Evolutionary conservation across 92 coral and sea anemone species (phyloP).

Genomic region (Virgularia gustaviana): DNA sequence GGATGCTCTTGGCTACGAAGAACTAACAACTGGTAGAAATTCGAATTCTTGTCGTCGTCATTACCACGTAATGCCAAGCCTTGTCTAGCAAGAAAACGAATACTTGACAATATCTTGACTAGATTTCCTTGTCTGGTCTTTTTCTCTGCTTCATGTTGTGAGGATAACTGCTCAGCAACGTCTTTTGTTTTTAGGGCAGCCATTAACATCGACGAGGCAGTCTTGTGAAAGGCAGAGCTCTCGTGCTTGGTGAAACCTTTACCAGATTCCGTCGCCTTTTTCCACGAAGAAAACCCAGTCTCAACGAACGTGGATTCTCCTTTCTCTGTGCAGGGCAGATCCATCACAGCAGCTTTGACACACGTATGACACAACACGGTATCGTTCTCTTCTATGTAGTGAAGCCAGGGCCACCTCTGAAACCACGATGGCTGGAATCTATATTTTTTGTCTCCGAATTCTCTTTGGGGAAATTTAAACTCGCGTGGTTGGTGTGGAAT

Average conservation of each 20-base stretch:
- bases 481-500: slow-evolving; percentile 9
- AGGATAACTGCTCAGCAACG: not conserved
- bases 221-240: not conserved
- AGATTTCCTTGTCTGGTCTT: not conserved
- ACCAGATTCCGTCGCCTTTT: slow-evolving; percentile 11
- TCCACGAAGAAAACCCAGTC: slow-evolving; percentile 18
- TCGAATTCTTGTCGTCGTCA: not conserved
- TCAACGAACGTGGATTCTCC: slow-evolving; percentile 6
- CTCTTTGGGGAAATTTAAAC: slow-evolving; percentile 14
- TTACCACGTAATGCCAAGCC: not conserved
- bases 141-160: slow-evolving; percentile 1
- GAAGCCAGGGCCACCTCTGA: slow-evolving; percentile 21
- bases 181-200: slow-evolving; percentile 5
- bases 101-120: not conserved
- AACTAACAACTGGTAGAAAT: slow-evolving; percentile 2
- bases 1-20: slow-evolving; percentile 3
- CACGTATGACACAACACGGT: slow-evolving; percentile 11
- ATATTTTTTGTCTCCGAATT: slow-evolving; percentile 11
- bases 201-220: slow-evolving; percentile 1
- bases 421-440: slow-evolving; percentile 21
- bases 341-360: not conserved
- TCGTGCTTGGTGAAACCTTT: slow-evolving; percentile 1
- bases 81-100: not conserved
- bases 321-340: slow-evolving; percentile 4
- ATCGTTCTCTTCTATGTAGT: not conserved